Conservation (phyloP, 2,113 vertebrate species). For the Phyllostomus discolor region DNA sequence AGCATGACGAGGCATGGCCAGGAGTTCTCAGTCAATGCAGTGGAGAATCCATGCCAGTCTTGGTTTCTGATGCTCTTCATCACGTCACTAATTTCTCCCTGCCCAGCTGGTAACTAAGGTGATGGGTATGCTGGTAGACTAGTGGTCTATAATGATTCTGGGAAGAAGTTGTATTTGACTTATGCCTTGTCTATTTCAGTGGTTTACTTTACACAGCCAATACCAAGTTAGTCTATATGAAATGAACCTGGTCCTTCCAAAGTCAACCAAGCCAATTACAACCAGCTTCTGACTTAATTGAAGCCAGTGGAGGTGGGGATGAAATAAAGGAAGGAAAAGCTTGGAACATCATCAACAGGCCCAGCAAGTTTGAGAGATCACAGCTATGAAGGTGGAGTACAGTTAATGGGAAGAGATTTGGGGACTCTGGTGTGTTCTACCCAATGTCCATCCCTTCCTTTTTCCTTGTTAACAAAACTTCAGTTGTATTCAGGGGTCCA, state of each 20-base stretch:
- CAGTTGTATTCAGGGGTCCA: not conserved
- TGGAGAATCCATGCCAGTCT: not conserved
- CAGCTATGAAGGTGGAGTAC: not conserved
- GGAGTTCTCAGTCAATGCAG: not conserved
- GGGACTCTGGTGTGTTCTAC: not conserved
- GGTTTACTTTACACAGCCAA: not conserved
- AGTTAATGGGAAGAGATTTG: not conserved
- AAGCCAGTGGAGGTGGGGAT: not conserved
- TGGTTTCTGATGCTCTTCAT: not conserved
- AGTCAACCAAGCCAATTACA: not conserved
- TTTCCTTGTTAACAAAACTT: not conserved
- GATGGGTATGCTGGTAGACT: not conserved
- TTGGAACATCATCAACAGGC: not conserved
- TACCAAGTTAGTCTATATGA: not conserved
- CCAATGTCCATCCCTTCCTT: not conserved
- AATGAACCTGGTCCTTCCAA: not conserved
- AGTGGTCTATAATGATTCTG: not conserved
- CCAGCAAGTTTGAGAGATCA: not conserved
- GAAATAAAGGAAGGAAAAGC: not conserved
- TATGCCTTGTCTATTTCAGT: not conserved
- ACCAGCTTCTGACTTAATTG: not conserved
- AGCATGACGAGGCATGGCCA: not conserved
- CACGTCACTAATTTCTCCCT: not conserved
- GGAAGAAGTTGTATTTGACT: not conserved
- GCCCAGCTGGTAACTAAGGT: not conserved